Evolutionary conservation across 1,140 invertebrate species (phyloP), one percentile per base, ranked within the genome.

Genomic region (Aphaenogaster floridana): DNA sequence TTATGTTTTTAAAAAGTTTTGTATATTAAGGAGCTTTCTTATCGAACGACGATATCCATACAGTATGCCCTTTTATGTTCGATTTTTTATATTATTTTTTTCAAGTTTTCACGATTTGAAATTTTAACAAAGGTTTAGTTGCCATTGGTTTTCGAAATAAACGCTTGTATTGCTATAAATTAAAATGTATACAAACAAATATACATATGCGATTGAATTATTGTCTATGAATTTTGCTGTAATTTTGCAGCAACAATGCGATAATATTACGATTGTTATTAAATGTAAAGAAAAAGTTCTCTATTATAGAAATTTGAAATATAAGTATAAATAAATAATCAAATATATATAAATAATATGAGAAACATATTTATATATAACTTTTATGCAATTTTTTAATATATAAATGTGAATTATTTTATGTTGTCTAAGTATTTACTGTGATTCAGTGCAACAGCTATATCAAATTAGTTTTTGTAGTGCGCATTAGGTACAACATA

Each of bases 361-460:
- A 48, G 4, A 64, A 78, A 34, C 3, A 8, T 34, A 66, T 69
- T 11, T 9, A 17, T 52, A 54, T 11, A 21, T 74, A 85, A 39
- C 21, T 61, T 13, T 77, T 85, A 50, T 17, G 28, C 36, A 77
- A 39, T 48, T 39, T 77, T 64, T 63, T 45, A 48, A 21, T 72
- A 28, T 39, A 66, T 34, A 63, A 17, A 76, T 39, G 63, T 81
- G 15, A 54, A 81, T 69, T 71, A 61, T 61, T 28, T 50, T 77
- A 2, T 61, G 13, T 85, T 74, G 9, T 66, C 54, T 66, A 79
- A 57, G 6, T 52, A 79, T 86, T 79, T 84, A 57, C 50, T 45
- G 54, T 61, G 52, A 54, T 64, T n/a, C 11, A 54, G 36, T 59
- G 17, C 6, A 71, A 34, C 9, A 80, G 1, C n/a, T 50, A n/a